Evolutionary conservation across 2,888 invertebrate genomes (phyloP).

Genomic region (Chymomyza procnemis): DNA sequence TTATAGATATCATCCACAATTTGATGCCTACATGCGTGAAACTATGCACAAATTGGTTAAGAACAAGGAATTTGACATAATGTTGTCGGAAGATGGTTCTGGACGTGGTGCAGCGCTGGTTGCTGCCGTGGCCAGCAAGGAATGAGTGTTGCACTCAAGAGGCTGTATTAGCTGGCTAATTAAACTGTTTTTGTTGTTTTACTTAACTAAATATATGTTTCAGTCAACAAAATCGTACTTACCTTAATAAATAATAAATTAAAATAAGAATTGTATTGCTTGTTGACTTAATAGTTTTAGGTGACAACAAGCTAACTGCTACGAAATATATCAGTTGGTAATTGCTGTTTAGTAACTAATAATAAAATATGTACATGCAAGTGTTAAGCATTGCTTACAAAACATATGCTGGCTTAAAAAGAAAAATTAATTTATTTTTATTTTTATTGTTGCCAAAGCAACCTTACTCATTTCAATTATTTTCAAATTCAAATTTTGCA

Average conservation of each 20-base stretch:
- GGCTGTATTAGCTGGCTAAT: neutral
- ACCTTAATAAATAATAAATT: neutral
- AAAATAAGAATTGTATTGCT: neutral
- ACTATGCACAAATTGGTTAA: conserved; percentile 82
- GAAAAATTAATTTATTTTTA: too few relatives aligned
- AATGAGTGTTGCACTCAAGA: neutral
- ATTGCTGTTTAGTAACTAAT: too few relatives aligned
- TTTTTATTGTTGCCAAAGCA: too few relatives aligned
- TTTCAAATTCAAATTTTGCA: neutral
- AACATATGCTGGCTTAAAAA: too few relatives aligned
- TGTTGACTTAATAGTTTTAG: too few relatives aligned
- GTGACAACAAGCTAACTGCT: too few relatives aligned
- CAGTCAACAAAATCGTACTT: neutral
- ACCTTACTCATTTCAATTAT: neutral
- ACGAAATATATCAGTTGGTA: too few relatives aligned
- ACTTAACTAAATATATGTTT: neutral
- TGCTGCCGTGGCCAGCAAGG: conserved; percentile 1
- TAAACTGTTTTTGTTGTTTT: neutral
- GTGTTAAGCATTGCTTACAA: too few relatives aligned
- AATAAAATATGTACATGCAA: too few relatives aligned
- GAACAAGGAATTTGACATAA: conserved; percentile 1
- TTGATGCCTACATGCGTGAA: conserved; percentile 94
- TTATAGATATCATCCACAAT: conserved; percentile 96
- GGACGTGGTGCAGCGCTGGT: conserved; percentile 1
- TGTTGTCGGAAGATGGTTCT: neutral